Conservation (phyloP, 2,113 vertebrate species). For the Odobenus rosmarus region DNA sequence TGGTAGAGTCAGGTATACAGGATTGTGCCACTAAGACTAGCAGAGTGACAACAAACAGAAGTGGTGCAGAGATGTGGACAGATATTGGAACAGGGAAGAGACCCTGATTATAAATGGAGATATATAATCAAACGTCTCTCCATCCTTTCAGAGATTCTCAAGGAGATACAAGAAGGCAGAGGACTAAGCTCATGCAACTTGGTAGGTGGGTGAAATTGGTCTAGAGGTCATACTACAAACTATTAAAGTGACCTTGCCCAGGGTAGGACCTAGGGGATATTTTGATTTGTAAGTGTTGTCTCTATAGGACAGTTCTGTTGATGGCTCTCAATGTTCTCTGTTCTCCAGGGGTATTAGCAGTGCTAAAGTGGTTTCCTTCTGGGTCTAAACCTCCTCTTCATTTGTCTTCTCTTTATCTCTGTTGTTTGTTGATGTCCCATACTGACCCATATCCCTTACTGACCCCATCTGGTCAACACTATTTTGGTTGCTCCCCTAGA, state of each 20-base stretch:
- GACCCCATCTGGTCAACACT: not conserved
- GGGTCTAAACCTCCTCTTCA: not conserved
- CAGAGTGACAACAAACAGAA: not conserved
- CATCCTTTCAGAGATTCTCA: not conserved
- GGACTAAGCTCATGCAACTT: not conserved
- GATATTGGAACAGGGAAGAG: not conserved
- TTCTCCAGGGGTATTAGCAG: not conserved
- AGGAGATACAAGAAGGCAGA: not conserved
- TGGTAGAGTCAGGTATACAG: not conserved
- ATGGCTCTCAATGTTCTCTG: not conserved
- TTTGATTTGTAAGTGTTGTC: not conserved
- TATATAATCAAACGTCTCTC: not conserved
- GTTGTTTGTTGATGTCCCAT: not conserved
- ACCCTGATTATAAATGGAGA: not conserved
- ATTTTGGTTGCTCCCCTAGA: not conserved
- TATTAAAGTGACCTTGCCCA: not conserved
- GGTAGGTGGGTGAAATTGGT: not conserved
- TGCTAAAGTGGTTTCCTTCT: not conserved
- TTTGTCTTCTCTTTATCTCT: slow-evolving; percentile 15
- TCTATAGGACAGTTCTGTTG: not conserved
- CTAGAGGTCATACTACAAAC: not conserved
- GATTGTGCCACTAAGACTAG: not conserved
- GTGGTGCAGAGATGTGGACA: not conserved
- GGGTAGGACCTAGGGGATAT: not conserved
- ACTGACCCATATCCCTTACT: not conserved